Percentiles rank a stretch among this genome's conserved stretches.
These are phyloP conservation scores for Rhinogobius similis DNA, from an alignment of 2,113 vertebrate species.

Conservation along the genomic window DNA sequence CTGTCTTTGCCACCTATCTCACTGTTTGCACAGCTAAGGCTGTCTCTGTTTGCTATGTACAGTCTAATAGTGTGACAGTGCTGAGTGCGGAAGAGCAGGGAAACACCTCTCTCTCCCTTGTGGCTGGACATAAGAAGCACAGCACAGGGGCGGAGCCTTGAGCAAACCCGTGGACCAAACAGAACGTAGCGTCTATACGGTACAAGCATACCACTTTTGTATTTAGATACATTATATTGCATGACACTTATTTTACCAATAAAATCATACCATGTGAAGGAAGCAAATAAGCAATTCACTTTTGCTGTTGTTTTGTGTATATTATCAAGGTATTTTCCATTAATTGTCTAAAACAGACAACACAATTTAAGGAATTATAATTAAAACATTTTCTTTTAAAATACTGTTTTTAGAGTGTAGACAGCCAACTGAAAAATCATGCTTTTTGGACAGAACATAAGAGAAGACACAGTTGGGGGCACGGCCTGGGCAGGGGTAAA, in stretches of 20 bases:
- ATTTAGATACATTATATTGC: not conserved
- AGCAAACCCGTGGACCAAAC: not conserved
- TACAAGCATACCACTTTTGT: not conserved
- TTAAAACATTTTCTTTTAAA: too few species aligned
- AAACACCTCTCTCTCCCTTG: slow-evolving; percentile 27
- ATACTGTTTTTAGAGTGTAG: not conserved
- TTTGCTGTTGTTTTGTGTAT: not conserved
- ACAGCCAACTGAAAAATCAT: slow-evolving; percentile 1
- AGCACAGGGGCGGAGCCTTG: slow-evolving; percentile 27
- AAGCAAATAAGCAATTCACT: not conserved
- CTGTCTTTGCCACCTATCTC: not conserved
- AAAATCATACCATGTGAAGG: not conserved
- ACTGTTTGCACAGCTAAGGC: slow-evolving; percentile 5
- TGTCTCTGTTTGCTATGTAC: slow-evolving; percentile 7
- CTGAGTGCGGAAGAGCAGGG: slow-evolving; percentile 7
- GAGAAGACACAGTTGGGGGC: slow-evolving; percentile 8
- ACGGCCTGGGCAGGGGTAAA: slow-evolving; percentile 15
- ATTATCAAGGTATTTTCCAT: too few species aligned
- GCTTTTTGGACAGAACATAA: not conserved
- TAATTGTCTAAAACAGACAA: too few species aligned
- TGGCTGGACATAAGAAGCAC: slow-evolving; percentile 21
- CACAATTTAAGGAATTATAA: too few species aligned
- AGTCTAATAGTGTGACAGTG: slow-evolving; percentile 22
- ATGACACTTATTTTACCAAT: not conserved
- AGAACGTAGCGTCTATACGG: not conserved